These are phyloP conservation scores for Alfaro cultratus DNA, from an alignment of 2,797 vertebrate species.

Conservation along the genomic window DNA sequence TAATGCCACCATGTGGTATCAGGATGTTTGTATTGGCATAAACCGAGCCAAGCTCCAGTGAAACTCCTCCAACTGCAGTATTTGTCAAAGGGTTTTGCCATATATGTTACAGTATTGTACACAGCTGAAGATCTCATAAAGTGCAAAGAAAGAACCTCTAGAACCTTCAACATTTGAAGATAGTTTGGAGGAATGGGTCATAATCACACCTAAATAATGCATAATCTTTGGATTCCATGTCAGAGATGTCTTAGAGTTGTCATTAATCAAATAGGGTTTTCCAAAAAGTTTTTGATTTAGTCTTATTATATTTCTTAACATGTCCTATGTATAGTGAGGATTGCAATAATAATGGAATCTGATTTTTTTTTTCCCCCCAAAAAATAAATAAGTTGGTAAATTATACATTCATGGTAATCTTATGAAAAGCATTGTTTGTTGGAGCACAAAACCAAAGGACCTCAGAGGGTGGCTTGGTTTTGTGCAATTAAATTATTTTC, in stretches of 20 bases:
- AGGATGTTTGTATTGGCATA: too few species aligned
- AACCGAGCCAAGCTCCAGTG: too few species aligned
- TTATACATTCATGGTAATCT: not conserved
- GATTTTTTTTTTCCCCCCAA: not conserved
- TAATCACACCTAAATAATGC: not conserved
- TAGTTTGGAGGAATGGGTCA: not conserved
- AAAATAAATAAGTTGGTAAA: not conserved
- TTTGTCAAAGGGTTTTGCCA: too few species aligned
- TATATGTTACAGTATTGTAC: not conserved
- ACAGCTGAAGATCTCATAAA: not conserved
- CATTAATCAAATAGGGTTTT: not conserved
- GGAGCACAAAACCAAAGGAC: not conserved
- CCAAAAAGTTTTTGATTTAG: not conserved
- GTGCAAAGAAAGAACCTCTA: not conserved
- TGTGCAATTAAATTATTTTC: not conserved
- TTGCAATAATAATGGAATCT: not conserved
- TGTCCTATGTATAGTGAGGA: not conserved
- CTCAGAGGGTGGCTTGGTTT: not conserved
- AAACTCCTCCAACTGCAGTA: too few species aligned
- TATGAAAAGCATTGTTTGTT: not conserved
- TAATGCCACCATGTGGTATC: too few species aligned
- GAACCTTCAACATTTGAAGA: not conserved
- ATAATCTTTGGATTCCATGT: not conserved
- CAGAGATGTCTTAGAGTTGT: not conserved
- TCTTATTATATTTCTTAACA: not conserved